These are phyloP conservation scores for Meandrusa payeni DNA, from an alignment of 2,888 invertebrate species.

Conservation along the genomic window DNA sequence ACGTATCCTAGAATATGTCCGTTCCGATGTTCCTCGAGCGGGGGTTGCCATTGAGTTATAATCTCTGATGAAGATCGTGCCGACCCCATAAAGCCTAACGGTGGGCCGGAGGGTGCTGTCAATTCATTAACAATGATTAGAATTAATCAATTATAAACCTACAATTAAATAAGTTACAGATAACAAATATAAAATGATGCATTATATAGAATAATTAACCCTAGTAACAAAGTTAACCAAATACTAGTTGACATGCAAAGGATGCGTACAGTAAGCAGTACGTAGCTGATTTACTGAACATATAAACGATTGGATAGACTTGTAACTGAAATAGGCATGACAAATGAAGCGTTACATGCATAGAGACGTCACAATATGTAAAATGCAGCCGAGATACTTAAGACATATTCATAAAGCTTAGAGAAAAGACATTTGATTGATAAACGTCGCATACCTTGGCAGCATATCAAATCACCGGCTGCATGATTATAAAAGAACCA, in stretches of 20 bases:
- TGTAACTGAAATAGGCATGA: constrained; percentile 12
- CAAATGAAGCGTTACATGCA: constrained; percentile 21
- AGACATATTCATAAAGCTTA: constrained; percentile 16
- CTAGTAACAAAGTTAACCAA: neutral
- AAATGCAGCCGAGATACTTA: constrained; percentile 11
- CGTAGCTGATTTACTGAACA: constrained; percentile 11
- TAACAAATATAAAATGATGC: neutral
- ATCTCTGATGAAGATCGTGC: constrained; percentile 97
- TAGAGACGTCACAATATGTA: constrained; percentile 10
- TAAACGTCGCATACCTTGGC: constrained; percentile 71
- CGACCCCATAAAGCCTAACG: constrained; percentile 96
- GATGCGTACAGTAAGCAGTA: constrained; percentile 18
- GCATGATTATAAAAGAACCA: constrained; percentile 73
- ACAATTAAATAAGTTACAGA: no score
- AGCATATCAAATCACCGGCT: constrained; percentile 79
- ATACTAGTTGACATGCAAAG: constrained; percentile 19
- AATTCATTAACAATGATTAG: no score
- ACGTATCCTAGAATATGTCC: constrained; percentile 97
- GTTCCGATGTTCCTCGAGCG: constrained; percentile 95
- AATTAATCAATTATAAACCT: no score
- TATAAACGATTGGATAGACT: neutral
- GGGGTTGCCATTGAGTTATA: constrained; percentile 98
- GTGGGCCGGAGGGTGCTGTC: constrained; percentile 97
- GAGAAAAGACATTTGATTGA: constrained; percentile 5
- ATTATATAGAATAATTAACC: neutral